A percentile compares a stretch with the other conserved stretches of the same genome.
These are phyloP conservation scores for Palaemon carinicauda DNA, from an alignment of 1,140 invertebrate genomes.

Conservation along the genomic window DNA sequence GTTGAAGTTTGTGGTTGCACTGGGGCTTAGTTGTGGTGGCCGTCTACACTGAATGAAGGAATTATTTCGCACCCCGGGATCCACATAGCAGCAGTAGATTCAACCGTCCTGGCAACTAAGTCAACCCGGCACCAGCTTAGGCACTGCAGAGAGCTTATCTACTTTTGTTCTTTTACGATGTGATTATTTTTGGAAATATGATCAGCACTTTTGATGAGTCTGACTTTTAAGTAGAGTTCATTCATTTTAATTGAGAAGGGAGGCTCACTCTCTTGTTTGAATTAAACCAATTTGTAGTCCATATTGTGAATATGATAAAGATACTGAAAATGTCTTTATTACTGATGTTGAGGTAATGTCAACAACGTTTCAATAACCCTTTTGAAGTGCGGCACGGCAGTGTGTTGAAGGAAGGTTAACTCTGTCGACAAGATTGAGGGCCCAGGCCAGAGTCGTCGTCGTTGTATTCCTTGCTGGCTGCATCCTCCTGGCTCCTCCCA, in stretches of 20 bases:
- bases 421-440: constrained; percentile 12
- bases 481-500: not conserved
- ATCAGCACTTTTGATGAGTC: not conserved
- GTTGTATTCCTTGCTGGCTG: not conserved
- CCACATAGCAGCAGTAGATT: constrained; percentile 21
- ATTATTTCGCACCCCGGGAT: not conserved
- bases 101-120: not conserved
- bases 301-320: no score
- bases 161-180: not conserved
- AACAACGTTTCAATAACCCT: constrained; percentile 34
- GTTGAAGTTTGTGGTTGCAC: no score
- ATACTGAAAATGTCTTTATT: no score
- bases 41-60: no score
- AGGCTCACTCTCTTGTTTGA: no score
- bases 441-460: not conserved
- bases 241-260: no score
- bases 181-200: not conserved
- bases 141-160: not conserved
- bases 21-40: no score
- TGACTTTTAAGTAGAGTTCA: no score
- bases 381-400: constrained; percentile 50
- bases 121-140: not conserved
- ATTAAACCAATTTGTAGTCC: no score
- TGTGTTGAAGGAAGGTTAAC: constrained; percentile 45
- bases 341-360: no score